Conservation (phyloP, 2,113 vertebrate species). For the Sprattus sprattus region DNA sequence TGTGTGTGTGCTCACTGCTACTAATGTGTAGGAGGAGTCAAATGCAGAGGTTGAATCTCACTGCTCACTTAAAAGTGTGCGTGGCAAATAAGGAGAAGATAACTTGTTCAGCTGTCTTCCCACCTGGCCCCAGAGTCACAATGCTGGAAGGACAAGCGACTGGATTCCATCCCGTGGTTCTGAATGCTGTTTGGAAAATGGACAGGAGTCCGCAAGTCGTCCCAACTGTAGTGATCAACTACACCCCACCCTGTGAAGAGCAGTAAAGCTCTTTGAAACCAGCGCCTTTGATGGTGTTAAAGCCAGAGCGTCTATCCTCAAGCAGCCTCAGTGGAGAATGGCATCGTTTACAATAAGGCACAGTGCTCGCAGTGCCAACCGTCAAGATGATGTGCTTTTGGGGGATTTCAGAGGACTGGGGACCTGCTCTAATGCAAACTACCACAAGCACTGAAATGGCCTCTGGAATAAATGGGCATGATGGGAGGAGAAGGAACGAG, state of each 20-base stretch:
- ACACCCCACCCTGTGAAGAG: background rate
- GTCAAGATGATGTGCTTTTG: constrained; percentile 17
- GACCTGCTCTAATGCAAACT: constrained; percentile 17
- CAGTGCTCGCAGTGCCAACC: constrained; percentile 24
- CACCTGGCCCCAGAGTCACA: background rate
- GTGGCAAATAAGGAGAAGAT: too few species aligned
- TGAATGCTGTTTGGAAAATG: background rate
- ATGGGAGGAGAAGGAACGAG: background rate
- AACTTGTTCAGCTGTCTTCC: background rate
- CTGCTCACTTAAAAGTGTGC: too few species aligned
- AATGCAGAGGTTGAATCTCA: too few species aligned
- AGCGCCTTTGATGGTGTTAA: background rate
- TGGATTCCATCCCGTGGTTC: background rate
- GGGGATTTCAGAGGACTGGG: constrained; percentile 30
- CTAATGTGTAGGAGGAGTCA: too few species aligned
- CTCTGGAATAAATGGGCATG: constrained; percentile 19
- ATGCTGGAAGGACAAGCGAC: background rate
- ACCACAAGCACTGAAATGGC: constrained; percentile 26
- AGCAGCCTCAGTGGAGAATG: constrained; percentile 17
- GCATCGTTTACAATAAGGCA: constrained; percentile 34
- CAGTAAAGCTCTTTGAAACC: background rate
- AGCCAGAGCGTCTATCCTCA: background rate
- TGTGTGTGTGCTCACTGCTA: too few species aligned
- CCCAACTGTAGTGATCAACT: too few species aligned
- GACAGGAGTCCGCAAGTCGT: too few species aligned